Conservation (phyloP, 2,888 invertebrate species). For the Spodoptera exigua region DNA sequence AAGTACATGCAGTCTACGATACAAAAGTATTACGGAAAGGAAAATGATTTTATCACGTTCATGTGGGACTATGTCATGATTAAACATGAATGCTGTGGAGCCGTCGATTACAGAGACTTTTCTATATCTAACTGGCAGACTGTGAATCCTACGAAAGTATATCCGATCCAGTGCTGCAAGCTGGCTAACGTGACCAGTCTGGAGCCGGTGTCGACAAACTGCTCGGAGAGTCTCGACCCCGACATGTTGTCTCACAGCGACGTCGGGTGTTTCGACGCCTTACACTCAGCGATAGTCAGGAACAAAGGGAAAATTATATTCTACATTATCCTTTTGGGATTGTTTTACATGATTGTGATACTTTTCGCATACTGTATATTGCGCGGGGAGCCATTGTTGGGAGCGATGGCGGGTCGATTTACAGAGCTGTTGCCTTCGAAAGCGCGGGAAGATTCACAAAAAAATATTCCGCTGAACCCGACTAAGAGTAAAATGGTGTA, state of each 20-base stretch:
- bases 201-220: conserved; percentile 69
- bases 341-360: conserved; percentile 67
- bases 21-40: conserved; percentile 72
- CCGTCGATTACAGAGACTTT: conserved; percentile 74
- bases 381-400: conserved; percentile 74
- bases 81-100: conserved; percentile 81
- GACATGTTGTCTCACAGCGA: conserved; percentile 64
- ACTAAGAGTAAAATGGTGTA: conserved; percentile 74
- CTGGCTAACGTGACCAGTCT: conserved; percentile 68
- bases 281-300: conserved; percentile 67
- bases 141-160: conserved; percentile 64
- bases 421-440: conserved; percentile 57
- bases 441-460: conserved; percentile 46
- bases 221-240: conserved; percentile 62
- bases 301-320: conserved; percentile 74
- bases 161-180: conserved; percentile 80
- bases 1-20: conserved; percentile 67
- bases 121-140: conserved; percentile 73
- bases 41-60: conserved; percentile 76
- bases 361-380: conserved; percentile 79
- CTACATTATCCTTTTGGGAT: conserved; percentile 64
- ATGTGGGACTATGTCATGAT: conserved; percentile 80
- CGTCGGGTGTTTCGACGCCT: conserved; percentile 72
- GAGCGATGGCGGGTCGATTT: conserved; percentile 61
- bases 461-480: conserved; percentile 58